Percentiles rank a stretch among this genome's conserved stretches.
These are phyloP conservation scores for Vollenhovia emeryi DNA, from an alignment of 1,140 invertebrate species.

Conservation along the genomic window DNA sequence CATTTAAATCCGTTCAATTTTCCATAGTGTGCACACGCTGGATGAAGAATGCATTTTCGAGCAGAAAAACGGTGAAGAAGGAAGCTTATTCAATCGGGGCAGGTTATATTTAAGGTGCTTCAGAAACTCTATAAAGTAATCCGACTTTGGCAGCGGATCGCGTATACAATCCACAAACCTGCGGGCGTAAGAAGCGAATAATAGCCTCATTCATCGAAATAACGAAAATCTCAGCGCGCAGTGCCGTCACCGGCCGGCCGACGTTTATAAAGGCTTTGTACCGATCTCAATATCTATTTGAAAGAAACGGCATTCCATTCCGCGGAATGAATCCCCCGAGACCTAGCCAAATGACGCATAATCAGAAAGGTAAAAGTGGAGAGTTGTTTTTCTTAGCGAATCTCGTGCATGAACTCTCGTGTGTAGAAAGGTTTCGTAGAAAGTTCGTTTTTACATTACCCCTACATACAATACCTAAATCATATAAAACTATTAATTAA, in stretches of 20 bases:
- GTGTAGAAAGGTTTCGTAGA: not conserved
- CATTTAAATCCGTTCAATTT: slow-evolving; percentile 4
- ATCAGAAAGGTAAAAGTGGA: not conserved
- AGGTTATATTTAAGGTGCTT: slow-evolving; percentile 67
- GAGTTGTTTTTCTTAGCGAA: not conserved
- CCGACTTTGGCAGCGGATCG: slow-evolving; percentile 70
- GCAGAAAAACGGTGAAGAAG: slow-evolving; percentile 21
- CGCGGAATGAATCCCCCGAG: slow-evolving; percentile 65
- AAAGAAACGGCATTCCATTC: slow-evolving; percentile 65
- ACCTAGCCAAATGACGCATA: slow-evolving; percentile 9
- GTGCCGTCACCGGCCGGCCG: slow-evolving; percentile 54
- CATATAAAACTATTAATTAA: not conserved
- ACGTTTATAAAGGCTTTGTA: slow-evolving; percentile 69
- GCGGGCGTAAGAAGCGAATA: slow-evolving; percentile 76
- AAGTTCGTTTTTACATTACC: not conserved
- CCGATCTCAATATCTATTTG: slow-evolving; percentile 68
- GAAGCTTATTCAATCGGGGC: slow-evolving; percentile 45
- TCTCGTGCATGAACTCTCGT: not conserved
- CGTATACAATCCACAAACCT: slow-evolving; percentile 56
- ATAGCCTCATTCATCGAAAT: slow-evolving; percentile 74
- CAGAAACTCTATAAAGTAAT: slow-evolving; percentile 74
- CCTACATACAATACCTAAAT: not conserved
- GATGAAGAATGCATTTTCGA: slow-evolving; percentile 25
- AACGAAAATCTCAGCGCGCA: slow-evolving; percentile 70
- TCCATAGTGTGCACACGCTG: not conserved